Conservation (phyloP, 2,888 invertebrate species). For the Pristionchus exspectatus region DNA sequence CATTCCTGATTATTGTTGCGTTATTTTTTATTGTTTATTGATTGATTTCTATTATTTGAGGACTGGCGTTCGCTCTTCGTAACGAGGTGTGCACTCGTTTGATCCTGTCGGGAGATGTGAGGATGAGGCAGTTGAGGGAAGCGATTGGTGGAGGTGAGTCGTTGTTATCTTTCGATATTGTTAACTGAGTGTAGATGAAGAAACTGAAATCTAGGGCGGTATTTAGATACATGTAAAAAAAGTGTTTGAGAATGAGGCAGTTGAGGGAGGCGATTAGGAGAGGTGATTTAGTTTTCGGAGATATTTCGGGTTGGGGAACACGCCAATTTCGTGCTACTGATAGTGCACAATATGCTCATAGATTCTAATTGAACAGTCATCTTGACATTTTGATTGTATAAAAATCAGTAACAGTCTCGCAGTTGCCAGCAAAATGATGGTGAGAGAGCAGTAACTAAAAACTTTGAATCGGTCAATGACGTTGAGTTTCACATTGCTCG, state of each 20-base stretch:
- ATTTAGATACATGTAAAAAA: too few species aligned
- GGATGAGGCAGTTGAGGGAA: conserved; percentile 15
- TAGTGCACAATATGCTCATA: too few species aligned
- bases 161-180: too few species aligned
- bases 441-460: too few species aligned
- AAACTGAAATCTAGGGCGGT: too few species aligned
- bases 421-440: too few species aligned
- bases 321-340: too few species aligned
- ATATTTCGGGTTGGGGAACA: too few species aligned
- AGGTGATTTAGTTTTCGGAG: neutral
- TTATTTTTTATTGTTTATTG: neutral
- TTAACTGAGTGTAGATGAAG: too few species aligned
- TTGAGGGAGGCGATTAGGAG: neutral
- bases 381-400: too few species aligned
- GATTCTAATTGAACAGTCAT: too few species aligned
- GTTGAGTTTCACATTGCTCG: neutral
- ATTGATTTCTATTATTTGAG: neutral
- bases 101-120: conserved; percentile 28
- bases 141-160: neutral
- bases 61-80: conserved; percentile 32
- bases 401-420: too few species aligned
- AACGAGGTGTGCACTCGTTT: conserved; percentile 17
- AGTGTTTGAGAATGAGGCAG: neutral
- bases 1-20: neutral
- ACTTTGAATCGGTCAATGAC: neutral